These are phyloP conservation scores for Sarcophilus harrisii DNA, from an alignment of 2,797 vertebrate genomes.

Conservation along the genomic window DNA sequence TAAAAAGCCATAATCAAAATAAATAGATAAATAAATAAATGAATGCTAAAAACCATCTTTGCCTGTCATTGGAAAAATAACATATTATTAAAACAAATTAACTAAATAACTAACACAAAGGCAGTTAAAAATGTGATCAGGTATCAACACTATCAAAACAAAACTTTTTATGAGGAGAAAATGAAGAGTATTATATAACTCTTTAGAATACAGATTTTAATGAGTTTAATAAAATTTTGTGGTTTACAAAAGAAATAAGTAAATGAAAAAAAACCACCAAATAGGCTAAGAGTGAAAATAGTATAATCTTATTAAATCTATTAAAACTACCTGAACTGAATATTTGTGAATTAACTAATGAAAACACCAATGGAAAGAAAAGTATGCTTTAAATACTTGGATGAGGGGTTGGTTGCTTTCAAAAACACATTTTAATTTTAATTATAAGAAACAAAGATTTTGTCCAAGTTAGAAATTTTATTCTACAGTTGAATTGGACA, in stretches of 20 bases:
- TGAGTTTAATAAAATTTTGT: conserved; percentile 42
- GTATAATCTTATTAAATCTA: conserved; percentile 47
- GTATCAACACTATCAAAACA: not conserved
- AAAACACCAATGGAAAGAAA: not conserved
- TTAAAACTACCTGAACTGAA: conserved; percentile 45
- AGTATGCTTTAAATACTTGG: conserved; percentile 6
- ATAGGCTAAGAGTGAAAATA: not conserved
- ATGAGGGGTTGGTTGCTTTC: conserved; percentile 41
- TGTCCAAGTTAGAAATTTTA: conserved; percentile 37
- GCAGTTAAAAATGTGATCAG: conserved; percentile 13
- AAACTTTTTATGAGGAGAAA: conserved; percentile 35
- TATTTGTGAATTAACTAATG: conserved; percentile 59
- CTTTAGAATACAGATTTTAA: conserved; percentile 27
- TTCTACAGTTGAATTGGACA: conserved; percentile 24
- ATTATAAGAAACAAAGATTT: not conserved
- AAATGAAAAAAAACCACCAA: conserved; percentile 44
- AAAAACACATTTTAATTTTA: conserved; percentile 55
- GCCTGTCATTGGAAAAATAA: too few species aligned
- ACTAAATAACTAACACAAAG: not conserved
- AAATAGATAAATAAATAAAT: too few species aligned
- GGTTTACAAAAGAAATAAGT: conserved; percentile 49
- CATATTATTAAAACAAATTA: too few species aligned
- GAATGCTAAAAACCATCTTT: too few species aligned
- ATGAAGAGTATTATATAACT: conserved; percentile 34
- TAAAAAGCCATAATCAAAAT: too few species aligned